Evolutionary conservation across 1,140 invertebrate genomes (phyloP), one percentile per base, ranked within the genome.

Genomic region (Drosophila elegans): DNA sequence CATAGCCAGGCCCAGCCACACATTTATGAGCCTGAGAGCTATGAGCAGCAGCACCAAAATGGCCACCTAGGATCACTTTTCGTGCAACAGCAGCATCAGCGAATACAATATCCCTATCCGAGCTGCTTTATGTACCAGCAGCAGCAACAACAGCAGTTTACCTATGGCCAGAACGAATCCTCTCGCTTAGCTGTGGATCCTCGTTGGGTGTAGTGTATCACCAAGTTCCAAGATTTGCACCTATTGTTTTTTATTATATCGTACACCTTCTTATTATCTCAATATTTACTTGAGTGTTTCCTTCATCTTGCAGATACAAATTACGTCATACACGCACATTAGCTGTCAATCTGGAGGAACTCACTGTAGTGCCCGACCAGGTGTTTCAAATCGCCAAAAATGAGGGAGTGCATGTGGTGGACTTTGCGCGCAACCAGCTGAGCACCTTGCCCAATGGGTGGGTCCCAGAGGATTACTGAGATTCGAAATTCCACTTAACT

Each of bases 391-490:
- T 95, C 52, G 97, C 97, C 11, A 93, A 93, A 9, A 93, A 94
- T 57, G 96, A 95, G 12, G 94, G 95, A 74, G 96, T 97, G 2
- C 95, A 94, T 46, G 94, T 94, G 41, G 93, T 98, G 25, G 97
- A 98, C 93, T 93, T 98, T 41, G 96, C 95, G 56, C 96, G 96
- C 93, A 98, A 98, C 93, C 94, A 94, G 78, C 93, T 98, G 0
- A 93, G 92, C 5, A 83, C 93, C 6, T 77, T 97, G 62, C 96
- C 97, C 6, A 74, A 92, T n/a, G 95, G 95, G 96, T 97, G 93
- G 92, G 45, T 29, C 38, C 49, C 3, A 13, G 13, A 4, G 2
- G 3, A 12, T 34, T 34, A 2, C 5, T 34, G 0, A 32, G 3
- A 51, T 51, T n/a, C n/a, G 13, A 34, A 3, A 6, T 7, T 0